These are phyloP conservation scores for Mus pahari DNA, from an alignment of 2,113 vertebrate genomes.

Conservation along the genomic window DNA sequence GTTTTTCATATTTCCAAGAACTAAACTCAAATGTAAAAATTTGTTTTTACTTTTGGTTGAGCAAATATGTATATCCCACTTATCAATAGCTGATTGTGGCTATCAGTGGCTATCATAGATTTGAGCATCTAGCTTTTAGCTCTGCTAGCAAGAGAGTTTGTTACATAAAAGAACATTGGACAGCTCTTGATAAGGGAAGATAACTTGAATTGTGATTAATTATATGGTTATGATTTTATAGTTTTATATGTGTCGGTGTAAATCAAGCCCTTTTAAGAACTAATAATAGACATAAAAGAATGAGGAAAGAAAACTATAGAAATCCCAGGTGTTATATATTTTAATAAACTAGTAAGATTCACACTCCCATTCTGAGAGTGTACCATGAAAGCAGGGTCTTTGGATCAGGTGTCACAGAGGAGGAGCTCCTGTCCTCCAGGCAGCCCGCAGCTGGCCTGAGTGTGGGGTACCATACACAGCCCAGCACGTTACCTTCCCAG, in stretches of 20 bases:
- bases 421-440: background rate
- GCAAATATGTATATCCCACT: background rate
- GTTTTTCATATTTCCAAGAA: constrained; percentile 46
- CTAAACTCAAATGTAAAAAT: constrained; percentile 33
- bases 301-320: background rate
- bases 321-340: background rate
- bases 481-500: background rate
- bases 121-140: constrained; percentile 6
- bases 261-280: constrained; percentile 37
- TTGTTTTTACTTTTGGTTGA: constrained; percentile 32
- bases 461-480: background rate
- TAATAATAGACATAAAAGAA: background rate
- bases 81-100: constrained; percentile 1
- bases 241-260: constrained; percentile 42
- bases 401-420: background rate
- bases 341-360: background rate
- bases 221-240: constrained; percentile 43
- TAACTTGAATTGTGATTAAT: constrained; percentile 53
- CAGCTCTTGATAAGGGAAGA: background rate
- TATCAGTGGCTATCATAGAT: background rate
- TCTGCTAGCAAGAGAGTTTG: background rate
- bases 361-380: background rate
- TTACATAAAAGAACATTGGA: constrained; percentile 56
- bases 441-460: background rate
- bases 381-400: background rate